Percentiles rank a stretch among this genome's conserved stretches.
Conservation (phyloP, 2,888 invertebrate genomes). For the Malthinus seriepunctatus region DNA sequence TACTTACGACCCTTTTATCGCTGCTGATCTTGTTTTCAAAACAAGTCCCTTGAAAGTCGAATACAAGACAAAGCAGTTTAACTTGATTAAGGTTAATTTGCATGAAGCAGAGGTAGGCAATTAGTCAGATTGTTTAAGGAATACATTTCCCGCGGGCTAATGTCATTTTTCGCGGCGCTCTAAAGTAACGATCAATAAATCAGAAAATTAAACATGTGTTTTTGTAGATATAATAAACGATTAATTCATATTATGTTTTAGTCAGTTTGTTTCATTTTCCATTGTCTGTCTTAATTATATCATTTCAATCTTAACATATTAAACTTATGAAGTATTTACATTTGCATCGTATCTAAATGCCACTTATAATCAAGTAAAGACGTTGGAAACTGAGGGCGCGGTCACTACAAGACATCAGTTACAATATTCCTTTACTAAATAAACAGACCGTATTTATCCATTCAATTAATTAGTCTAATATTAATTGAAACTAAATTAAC, state of each 20-base stretch:
- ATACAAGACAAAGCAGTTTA: conserved; percentile 43
- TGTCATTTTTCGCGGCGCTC: conserved; percentile 26
- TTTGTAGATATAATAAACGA: conserved; percentile 17
- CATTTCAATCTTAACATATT: conserved; percentile 34
- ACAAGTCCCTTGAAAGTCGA: conserved; percentile 29
- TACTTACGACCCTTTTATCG: conserved; percentile 28
- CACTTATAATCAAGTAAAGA: conserved; percentile 39
- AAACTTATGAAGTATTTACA: conserved; percentile 35
- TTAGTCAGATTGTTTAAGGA: conserved; percentile 43
- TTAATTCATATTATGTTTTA: conserved; percentile 27
- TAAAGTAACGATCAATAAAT: conserved; percentile 30
- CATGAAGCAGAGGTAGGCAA: conserved; percentile 44
- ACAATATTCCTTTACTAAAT: conserved; percentile 6
- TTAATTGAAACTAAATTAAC: conserved; percentile 36
- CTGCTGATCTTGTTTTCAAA: conserved; percentile 26
- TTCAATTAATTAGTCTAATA: conserved; percentile 29
- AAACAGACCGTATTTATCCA: conserved; percentile 31
- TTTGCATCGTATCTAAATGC: conserved; percentile 36
- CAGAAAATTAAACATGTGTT: conserved; percentile 27
- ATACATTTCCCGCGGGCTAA: conserved; percentile 27
- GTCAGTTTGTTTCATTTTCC: conserved; percentile 31
- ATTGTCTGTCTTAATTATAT: conserved; percentile 36
- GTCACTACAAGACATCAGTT: conserved; percentile 21
- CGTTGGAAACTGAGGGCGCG: conserved; percentile 29
- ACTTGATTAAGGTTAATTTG: conserved; percentile 45